phyloP scores from a whole-genome alignment of 92 coral and sea anemone genomes.

The Parazoanthus atlanticus region DNA sequence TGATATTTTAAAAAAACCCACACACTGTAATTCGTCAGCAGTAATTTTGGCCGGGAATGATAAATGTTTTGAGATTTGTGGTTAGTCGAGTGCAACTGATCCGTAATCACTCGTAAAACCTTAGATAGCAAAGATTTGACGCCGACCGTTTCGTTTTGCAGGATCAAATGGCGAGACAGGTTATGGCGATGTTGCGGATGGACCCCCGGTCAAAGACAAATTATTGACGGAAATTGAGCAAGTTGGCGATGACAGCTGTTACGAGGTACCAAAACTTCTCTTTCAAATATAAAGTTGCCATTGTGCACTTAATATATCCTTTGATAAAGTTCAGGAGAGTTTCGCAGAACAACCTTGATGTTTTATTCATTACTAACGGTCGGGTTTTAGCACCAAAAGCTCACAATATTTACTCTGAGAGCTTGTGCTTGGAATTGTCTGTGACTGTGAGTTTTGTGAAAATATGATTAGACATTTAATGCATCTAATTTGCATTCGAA shows the following conservation, averaged over 20 bases:
- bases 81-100: constrained; percentile 21
- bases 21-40: constrained; percentile 14
- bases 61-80: constrained; percentile 22
- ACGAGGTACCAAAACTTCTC: constrained; percentile 61
- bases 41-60: background rate
- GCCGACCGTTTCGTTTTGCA: constrained; percentile 20
- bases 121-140: background rate
- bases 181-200: constrained; percentile 50
- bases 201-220: constrained; percentile 38
- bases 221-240: constrained; percentile 57
- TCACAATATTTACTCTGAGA: constrained; percentile 34
- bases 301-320: background rate
- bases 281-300: background rate
- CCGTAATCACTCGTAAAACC: background rate
- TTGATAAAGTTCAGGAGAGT: background rate
- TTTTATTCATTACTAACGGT: constrained; percentile 21
- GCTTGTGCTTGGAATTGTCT: constrained; percentile 1
- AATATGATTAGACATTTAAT: background rate
- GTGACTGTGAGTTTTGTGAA: background rate
- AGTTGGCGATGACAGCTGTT: constrained; percentile 81
- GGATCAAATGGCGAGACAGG: constrained; percentile 34
- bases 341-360: background rate
- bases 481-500: constrained; percentile 33
- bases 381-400: constrained; percentile 36
- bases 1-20: background rate